Conservation (phyloP, 2,797 vertebrate species). For the Onychomys leucogaster region DNA sequence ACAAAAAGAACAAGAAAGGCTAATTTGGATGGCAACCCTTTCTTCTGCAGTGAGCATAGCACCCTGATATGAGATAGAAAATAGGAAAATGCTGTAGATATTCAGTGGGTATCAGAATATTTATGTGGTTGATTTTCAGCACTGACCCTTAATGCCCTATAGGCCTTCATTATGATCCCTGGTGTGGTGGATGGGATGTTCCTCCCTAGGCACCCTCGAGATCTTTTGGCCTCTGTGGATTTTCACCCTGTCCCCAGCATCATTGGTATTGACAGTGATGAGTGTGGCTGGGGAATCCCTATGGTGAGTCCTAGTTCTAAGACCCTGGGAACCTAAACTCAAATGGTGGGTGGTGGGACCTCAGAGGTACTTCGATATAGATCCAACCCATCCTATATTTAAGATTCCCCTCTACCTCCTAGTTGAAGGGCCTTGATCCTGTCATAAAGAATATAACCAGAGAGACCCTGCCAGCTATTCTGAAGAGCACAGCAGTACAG, state of each 20-base stretch:
- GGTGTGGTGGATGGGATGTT: constrained; percentile 80
- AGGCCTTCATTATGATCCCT: background rate
- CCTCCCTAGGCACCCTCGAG: constrained; percentile 80
- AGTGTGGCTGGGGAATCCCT: constrained; percentile 84
- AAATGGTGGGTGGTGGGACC: accelerated
- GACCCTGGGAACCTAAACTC: too few species aligned
- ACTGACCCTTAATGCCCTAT: too few species aligned
- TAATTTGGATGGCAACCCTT: background rate
- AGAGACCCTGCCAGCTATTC: background rate
- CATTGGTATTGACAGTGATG: constrained; percentile 84
- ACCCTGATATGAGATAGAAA: background rate
- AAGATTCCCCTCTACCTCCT: background rate
- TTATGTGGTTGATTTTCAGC: background rate
- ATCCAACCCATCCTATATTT: background rate
- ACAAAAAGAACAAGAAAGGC: background rate
- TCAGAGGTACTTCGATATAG: background rate
- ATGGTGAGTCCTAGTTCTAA: constrained; percentile 70
- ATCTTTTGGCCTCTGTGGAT: constrained; percentile 79
- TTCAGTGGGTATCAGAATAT: background rate
- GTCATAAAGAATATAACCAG: background rate
- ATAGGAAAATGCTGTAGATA: background rate
- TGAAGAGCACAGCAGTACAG: background rate
- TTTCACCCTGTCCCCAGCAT: constrained; percentile 81
- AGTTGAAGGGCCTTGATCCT: background rate
- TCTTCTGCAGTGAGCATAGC: background rate